Base-by-base conservation (phyloP, 2,888 invertebrate species). In the Noctua fimbriata region DNA sequence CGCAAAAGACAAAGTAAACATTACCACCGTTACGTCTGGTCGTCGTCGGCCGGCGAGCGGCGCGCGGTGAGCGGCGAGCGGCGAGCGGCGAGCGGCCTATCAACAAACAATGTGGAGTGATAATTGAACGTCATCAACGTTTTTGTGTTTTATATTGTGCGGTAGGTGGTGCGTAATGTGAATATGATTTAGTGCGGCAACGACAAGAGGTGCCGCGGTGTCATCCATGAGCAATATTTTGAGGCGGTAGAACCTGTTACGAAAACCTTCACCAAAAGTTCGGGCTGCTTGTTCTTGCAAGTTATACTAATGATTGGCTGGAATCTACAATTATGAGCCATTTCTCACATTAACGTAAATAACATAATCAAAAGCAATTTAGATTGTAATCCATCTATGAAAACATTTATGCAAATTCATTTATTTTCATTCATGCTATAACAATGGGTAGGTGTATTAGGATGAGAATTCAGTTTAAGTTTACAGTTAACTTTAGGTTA, bases 1-100 rank as follows among this genome's bases (percentile, higher is more conserved):
- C 95, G 95, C 94, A 90, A 90, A 92, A 94, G 94, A 96, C 96
- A 96, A 95, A 96, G 96, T 95, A 96, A 96, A 97, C 95, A 97
- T 94, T 93, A 94, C 90, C 92, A 91, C 92, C 84, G 90, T 84
- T 83, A 83, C 90, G 88, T 90, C 65, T 73, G 88, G 85, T 87
- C 84, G 24, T 10, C n/a, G 58, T 60, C 70, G 60, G 52, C 14
- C 32, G n/a, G 73, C 71, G 47, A 24, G 81, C 85, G 74, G 65
- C 73, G 81, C 74, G 82, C 84, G 80, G 65, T 73, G 81, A 73
- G 82, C 84, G 81, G 79, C 73, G 66, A 80, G 79, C 73, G 66
- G 4, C 5, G 63, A 74, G 76, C 74, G 80, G 71, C 70, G 78
- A 78, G 84, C 87, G 88, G 82, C 89, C 88, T 90, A 89, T 88